A percentile compares a stretch with the other conserved stretches of the same genome.
Evolutionary conservation across 2,888 invertebrate species (phyloP).

Genomic region (Dione vanillae): DNA sequence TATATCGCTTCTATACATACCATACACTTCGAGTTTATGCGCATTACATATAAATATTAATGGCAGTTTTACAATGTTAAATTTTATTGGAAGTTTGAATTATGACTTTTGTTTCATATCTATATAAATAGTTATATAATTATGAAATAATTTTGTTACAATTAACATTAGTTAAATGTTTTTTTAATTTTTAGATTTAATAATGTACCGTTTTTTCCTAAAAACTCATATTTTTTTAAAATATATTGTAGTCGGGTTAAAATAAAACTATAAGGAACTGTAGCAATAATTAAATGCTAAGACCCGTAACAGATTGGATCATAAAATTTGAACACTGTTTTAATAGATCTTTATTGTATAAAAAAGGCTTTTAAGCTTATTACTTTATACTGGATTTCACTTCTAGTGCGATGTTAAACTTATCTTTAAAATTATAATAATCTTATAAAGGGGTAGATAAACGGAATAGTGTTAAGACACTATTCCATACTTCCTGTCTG

Average conservation of each 20-base stretch:
- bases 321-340: neutral
- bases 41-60: constrained; percentile 21
- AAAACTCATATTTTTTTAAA: no score
- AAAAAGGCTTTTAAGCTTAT: no score
- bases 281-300: neutral
- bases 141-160: no score
- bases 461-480: no score
- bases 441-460: no score
- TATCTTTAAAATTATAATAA: no score
- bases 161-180: no score
- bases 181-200: no score
- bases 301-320: neutral
- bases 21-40: constrained; percentile 37
- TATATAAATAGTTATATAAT: neutral
- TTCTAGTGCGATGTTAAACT: no score
- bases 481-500: no score
- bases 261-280: neutral
- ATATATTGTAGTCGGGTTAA: no score
- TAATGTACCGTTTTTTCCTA: no score
- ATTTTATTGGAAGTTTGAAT: neutral
- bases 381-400: neutral
- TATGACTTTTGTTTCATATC: neutral
- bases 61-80: constrained; percentile 10
- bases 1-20: constrained; percentile 24
- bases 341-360: neutral